Base-by-base conservation (phyloP, 2,113 vertebrate species). In the Trogon surrucura region DNA sequence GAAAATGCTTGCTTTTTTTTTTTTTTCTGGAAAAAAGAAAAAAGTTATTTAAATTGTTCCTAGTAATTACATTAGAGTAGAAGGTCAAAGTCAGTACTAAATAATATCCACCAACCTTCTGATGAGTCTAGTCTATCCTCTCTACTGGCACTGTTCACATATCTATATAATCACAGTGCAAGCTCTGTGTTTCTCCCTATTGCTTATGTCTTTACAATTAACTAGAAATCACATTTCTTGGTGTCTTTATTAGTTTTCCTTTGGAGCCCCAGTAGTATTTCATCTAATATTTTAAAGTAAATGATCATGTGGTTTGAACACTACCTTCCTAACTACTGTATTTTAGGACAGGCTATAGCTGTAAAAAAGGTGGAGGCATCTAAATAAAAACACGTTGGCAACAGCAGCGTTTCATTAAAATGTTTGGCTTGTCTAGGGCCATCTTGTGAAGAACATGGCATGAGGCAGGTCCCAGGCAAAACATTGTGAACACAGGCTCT, bases 1-100 rank as follows among this genome's bases (percentile, higher is more conserved):
- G 96, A 98, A 90, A 96, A 95, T 90, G 88, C 70, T 53, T 81
- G 96, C 92, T 96, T 97, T 73, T 70, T 75, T 73, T 73, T n/a
- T 65, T 26, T 32, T 26, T 51, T 48, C 26, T 8, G 81, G 96
- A 97, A 84, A 94, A 97, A 97, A 97, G 71, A 94, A 97, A 95
- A 97, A 98, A 98, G 97, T 98, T 98, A 98, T 98, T 98, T 98
- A 98, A 98, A 98, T 98, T 98, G 97, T 98, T 98, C 97, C 95
- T 95, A 97, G 97, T 98, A 98, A 98, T 99, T 98, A 98, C 96
- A 97, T 96, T 98, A 98, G 95, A 97, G 97, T 97, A 97, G 97
- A 98, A 98, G 97, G 98, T 98, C 98, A 97, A 94, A 97, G 92
- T 94, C 93, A 91, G 91, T 92, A 96, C 89, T 96, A 96, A 94